A percentile compares a stretch with the other conserved stretches of the same genome.
phyloP scores from a whole-genome alignment of 2,797 vertebrate genomes.

The Hypotaenidia philippensis region DNA sequence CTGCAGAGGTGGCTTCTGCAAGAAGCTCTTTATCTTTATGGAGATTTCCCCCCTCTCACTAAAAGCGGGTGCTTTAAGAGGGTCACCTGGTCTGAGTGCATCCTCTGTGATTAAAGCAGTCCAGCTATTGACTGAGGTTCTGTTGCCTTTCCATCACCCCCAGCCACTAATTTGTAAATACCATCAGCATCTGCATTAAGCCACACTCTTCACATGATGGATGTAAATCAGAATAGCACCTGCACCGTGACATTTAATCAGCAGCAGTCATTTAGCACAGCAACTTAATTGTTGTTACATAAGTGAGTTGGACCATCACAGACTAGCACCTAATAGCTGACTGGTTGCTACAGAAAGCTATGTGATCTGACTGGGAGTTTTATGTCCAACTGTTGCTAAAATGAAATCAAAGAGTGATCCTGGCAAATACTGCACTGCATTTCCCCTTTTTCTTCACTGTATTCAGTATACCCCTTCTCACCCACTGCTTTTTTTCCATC shows the following conservation, averaged over 20 bases:
- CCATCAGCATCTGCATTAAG: neutral
- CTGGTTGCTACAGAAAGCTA: neutral
- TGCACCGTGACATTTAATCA: slow-evolving; percentile 61
- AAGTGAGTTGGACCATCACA: slow-evolving; percentile 50
- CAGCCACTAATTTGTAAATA: neutral
- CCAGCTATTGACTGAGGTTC: neutral
- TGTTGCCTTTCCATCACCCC: neutral
- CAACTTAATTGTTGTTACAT: slow-evolving; percentile 49
- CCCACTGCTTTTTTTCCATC: neutral
- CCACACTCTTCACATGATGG: neutral
- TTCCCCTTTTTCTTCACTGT: neutral
- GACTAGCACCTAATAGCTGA: slow-evolving; percentile 12
- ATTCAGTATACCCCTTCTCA: neutral
- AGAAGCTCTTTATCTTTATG: neutral
- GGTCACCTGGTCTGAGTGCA: neutral
- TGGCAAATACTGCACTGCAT: neutral
- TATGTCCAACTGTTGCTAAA: slow-evolving; percentile 7
- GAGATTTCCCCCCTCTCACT: neutral
- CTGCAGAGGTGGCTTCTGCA: too few species aligned
- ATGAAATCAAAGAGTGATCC: slow-evolving; percentile 8
- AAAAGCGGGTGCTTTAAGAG: neutral
- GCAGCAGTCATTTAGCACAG: slow-evolving; percentile 36
- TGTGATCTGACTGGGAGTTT: slow-evolving; percentile 1
- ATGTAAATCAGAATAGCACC: slow-evolving; percentile 68
- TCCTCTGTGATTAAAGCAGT: neutral